A percentile compares a stretch with the other conserved stretches of the same genome.
Evolutionary conservation across 2,888 invertebrate species (phyloP).

Genomic region (Catocala nupta): DNA sequence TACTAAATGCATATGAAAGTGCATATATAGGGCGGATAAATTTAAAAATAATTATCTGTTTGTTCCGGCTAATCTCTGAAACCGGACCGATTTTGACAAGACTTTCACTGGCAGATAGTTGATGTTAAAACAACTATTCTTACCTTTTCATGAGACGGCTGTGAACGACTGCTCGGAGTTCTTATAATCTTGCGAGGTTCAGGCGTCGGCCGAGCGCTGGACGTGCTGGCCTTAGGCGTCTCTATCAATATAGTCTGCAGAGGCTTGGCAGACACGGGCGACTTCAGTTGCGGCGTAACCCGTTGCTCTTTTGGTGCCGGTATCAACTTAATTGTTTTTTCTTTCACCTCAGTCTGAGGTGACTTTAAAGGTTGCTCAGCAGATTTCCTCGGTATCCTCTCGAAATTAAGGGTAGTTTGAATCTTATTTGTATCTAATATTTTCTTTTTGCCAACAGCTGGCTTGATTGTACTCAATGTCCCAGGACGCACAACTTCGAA

Average conservation of each 20-base stretch:
- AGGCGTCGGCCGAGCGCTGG: conserved; percentile 58
- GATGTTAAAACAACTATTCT: conserved; percentile 20
- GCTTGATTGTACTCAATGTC: conserved; percentile 81
- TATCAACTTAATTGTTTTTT: conserved; percentile 56
- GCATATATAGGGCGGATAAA: too few relatives aligned
- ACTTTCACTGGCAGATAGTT: too few relatives aligned
- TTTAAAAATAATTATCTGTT: too few relatives aligned
- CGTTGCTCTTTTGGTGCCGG: conserved; percentile 63
- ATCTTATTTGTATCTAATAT: conserved; percentile 69
- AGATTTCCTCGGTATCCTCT: conserved; percentile 72
- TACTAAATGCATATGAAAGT: too few relatives aligned
- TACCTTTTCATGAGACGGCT: conserved; percentile 73
- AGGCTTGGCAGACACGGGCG: conserved; percentile 57
- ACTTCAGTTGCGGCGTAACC: conserved; percentile 55
- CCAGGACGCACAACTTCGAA: conserved; percentile 93
- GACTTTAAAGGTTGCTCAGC: conserved; percentile 59
- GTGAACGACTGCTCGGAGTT: conserved; percentile 62
- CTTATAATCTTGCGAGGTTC: conserved; percentile 70
- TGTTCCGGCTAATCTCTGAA: too few relatives aligned
- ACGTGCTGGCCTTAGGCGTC: conserved; percentile 71
- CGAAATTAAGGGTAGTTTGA: conserved; percentile 84
- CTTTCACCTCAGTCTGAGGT: conserved; percentile 59
- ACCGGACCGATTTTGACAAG: too few relatives aligned
- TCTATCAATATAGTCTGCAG: conserved; percentile 59
- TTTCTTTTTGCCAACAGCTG: conserved; percentile 71